These are phyloP conservation scores for Emys orbicularis DNA, from an alignment of 2,797 vertebrate species.

Conservation along the genomic window DNA sequence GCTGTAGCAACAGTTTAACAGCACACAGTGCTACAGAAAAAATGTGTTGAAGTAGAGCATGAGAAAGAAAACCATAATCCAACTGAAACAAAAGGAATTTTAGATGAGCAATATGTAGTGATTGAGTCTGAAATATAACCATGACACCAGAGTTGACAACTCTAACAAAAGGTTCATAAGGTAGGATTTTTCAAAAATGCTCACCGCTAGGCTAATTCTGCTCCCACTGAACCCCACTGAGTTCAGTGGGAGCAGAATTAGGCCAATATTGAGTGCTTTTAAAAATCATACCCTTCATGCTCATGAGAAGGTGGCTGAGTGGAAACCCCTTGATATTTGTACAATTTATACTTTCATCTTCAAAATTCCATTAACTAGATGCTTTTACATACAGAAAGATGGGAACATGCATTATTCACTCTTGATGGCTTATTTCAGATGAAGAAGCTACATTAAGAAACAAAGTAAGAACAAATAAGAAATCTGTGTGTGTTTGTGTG, in stretches of 20 bases:
- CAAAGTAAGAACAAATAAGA: background rate
- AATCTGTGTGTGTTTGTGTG: background rate
- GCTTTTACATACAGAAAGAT: background rate
- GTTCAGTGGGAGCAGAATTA: background rate
- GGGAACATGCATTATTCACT: background rate
- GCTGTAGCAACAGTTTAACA: too few species aligned
- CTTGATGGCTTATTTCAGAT: conserved; percentile 11
- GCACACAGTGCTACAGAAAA: too few species aligned
- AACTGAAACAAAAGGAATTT: background rate
- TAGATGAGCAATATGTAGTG: background rate
- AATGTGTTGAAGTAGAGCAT: too few species aligned
- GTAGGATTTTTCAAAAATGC: background rate
- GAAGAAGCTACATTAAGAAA: background rate
- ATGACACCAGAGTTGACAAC: background rate
- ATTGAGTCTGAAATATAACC: background rate
- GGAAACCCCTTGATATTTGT: background rate
- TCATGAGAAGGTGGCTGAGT: background rate
- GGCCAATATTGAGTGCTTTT: background rate
- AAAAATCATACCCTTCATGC: background rate
- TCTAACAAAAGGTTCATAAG: background rate
- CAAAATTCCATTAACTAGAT: background rate
- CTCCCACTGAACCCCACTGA: background rate
- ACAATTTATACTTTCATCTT: background rate
- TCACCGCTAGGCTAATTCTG: background rate
- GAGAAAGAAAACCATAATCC: background rate